Evolutionary conservation across 1,140 invertebrate genomes (phyloP).

Genomic region (Drosophila oshimai): DNA sequence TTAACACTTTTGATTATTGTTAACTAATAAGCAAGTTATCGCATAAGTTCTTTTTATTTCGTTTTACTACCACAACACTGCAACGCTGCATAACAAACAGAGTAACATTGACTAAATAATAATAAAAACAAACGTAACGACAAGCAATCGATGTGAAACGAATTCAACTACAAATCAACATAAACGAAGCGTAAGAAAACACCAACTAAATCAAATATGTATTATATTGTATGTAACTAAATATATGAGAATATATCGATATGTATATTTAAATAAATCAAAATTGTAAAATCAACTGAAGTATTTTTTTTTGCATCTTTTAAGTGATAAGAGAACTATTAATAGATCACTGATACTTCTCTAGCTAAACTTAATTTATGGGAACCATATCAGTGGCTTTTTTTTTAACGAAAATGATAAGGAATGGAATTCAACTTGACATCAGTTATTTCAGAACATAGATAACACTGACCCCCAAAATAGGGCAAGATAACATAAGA

Average conservation of each 20-base stretch:
- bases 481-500: neutral
- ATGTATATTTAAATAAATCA: conserved; percentile 48
- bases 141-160: conserved; percentile 48
- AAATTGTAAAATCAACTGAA: conserved; percentile 15
- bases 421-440: neutral
- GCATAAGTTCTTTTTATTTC: conserved; percentile 55
- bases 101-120: conserved; percentile 15
- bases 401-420: conserved; percentile 10
- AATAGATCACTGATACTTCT: neutral
- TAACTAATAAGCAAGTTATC: conserved; percentile 74
- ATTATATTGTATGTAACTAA: conserved; percentile 67
- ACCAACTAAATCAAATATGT: conserved; percentile 68
- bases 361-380: neutral
- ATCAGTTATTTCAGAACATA: neutral
- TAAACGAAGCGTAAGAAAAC: conserved; percentile 23
- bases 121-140: conserved; percentile 10
- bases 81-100: conserved; percentile 3
- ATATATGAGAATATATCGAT: conserved; percentile 32
- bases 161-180: neutral
- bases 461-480: neutral
- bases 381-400: neutral
- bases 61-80: conserved; percentile 28
- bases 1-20: conserved; percentile 71
- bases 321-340: neutral
- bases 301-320: neutral